Conservation (phyloP, 2,113 vertebrate genomes). For the Urocitellus parryii region DNA sequence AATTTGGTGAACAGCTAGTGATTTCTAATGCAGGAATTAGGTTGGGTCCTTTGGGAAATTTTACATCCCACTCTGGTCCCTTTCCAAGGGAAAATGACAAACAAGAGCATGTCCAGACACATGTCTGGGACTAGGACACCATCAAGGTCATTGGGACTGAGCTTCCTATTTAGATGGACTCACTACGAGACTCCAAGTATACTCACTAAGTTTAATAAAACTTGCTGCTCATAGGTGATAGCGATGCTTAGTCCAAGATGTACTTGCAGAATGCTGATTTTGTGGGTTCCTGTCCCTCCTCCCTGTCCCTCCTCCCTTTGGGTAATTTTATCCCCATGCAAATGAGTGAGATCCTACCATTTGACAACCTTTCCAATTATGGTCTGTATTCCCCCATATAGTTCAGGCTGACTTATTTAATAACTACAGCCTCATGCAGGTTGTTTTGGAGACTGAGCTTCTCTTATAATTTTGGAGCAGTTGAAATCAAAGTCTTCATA, state of each 20-base stretch:
- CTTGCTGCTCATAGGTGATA: background rate
- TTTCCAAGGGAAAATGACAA: background rate
- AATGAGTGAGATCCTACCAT: background rate
- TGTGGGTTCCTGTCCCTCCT: background rate
- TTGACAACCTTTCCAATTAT: background rate
- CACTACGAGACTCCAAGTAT: background rate
- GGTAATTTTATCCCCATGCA: background rate
- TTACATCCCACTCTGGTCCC: background rate
- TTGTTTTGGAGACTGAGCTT: background rate
- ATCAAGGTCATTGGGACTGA: background rate
- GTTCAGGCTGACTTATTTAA: background rate
- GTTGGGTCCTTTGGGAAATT: background rate
- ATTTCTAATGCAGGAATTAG: background rate
- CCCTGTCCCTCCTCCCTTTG: background rate
- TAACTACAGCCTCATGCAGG: background rate
- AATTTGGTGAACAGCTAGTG: background rate
- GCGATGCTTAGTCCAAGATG: background rate
- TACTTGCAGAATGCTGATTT: background rate
- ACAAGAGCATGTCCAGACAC: background rate
- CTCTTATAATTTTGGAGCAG: background rate
- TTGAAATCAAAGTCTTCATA: background rate
- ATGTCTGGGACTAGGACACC: background rate
- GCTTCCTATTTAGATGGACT: background rate
- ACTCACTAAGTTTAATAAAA: background rate
- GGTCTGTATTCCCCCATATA: background rate